Evolutionary conservation across 2,888 invertebrate genomes (phyloP).

Genomic region (Teinopalpus imperialis): DNA sequence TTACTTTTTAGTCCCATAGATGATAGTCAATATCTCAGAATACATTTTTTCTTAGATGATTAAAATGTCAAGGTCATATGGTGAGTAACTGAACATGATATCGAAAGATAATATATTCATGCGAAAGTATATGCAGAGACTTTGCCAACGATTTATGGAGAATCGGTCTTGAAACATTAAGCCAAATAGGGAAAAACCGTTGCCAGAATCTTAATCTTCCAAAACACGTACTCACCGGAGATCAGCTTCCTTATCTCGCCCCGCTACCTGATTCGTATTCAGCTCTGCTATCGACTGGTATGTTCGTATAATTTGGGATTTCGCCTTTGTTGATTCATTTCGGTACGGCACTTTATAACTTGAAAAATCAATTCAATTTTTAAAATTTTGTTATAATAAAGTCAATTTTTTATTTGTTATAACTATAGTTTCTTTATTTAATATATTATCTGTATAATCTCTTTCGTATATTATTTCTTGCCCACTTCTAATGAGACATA

Average conservation of each 20-base stretch:
- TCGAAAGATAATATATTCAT: slow-evolving; percentile 1
- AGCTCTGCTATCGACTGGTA: slow-evolving; percentile 41
- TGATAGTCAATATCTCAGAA: no score
- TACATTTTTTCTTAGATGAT: no score
- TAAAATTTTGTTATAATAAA: no score
- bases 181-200: slow-evolving; percentile 27
- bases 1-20: no score
- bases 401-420: no score
- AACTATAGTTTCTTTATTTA: no score
- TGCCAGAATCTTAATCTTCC: slow-evolving; percentile 29
- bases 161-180: slow-evolving; percentile 15
- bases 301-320: slow-evolving; percentile 54
- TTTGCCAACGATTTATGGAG: slow-evolving; percentile 25
- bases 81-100: background rate
- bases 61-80: no score
- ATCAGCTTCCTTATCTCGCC: slow-evolving; percentile 55
- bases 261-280: slow-evolving; percentile 51
- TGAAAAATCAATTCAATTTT: no score
- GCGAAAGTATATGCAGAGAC: background rate
- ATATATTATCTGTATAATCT: no score
- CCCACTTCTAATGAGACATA: no score
- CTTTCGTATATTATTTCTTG: no score
- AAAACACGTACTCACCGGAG: slow-evolving; percentile 41
- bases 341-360: no score
- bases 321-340: slow-evolving; percentile 41